Conservation (phyloP, 2,797 vertebrate species). For the Poecilia wingei region DNA sequence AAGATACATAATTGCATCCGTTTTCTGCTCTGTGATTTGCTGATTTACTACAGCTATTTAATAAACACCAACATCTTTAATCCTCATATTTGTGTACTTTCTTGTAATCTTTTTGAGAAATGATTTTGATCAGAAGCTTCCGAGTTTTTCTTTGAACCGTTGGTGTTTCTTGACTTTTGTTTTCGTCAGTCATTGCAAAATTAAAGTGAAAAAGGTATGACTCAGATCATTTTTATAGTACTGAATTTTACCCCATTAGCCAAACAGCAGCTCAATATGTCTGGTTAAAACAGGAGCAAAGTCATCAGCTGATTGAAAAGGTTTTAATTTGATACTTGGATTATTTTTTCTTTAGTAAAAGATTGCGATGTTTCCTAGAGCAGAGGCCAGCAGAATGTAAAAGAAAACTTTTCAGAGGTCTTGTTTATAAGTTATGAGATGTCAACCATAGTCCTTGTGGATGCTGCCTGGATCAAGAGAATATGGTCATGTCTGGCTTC, state of each 20-base stretch:
- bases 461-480: conserved; percentile 24
- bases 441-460: conserved; percentile 22
- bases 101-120: not conserved
- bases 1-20: not conserved
- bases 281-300: not conserved
- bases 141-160: not conserved
- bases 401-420: not conserved
- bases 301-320: not conserved
- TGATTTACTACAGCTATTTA: not conserved
- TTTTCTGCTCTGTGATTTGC: not conserved
- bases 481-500: conserved; percentile 31
- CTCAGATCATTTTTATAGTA: not conserved
- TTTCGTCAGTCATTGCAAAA: not conserved
- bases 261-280: not conserved
- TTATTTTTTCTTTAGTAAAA: not conserved
- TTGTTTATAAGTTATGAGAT: conserved; percentile 18
- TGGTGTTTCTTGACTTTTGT: not conserved
- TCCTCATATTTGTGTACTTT: not conserved
- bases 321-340: not conserved
- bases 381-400: not conserved
- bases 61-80: not conserved
- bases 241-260: not conserved
- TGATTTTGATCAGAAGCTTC: not conserved
- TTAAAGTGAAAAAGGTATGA: not conserved
- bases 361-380: not conserved